Percentiles rank a stretch among this genome's conserved stretches.
Conservation (phyloP, 1,140 invertebrate genomes). For the Papilio dardanus region DNA sequence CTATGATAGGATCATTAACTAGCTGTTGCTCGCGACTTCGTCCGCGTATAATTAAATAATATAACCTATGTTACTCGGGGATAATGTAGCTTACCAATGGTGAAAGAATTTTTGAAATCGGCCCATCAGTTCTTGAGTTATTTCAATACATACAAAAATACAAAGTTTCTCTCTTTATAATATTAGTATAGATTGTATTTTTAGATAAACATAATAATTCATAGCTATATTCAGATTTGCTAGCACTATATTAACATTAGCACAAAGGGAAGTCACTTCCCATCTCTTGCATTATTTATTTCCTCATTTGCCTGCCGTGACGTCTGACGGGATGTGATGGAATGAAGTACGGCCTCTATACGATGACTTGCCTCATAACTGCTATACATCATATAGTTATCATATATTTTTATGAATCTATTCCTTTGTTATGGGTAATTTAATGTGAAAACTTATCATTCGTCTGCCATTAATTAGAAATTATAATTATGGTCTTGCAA, state of each 20-base stretch:
- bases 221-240: background rate
- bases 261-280: slow-evolving; percentile 9
- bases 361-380: background rate
- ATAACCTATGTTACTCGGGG: no score
- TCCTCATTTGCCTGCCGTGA: slow-evolving; percentile 12
- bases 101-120: no score
- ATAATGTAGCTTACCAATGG: no score
- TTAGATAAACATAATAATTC: background rate
- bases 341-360: background rate
- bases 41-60: no score
- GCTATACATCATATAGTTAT: background rate
- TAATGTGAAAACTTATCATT: background rate
- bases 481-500: background rate
- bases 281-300: slow-evolving; percentile 22
- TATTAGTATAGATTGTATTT: no score
- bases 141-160: no score
- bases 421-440: background rate
- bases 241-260: slow-evolving; percentile 3
- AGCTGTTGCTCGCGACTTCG: no score
- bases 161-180: no score
- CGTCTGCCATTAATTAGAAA: background rate
- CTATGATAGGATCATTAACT: no score
- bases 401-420: background rate
- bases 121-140: no score
- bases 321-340: slow-evolving; percentile 5